Evolutionary conservation across 2,888 invertebrate species (phyloP).

Genomic region (Rhagophthalmus giganteus): DNA sequence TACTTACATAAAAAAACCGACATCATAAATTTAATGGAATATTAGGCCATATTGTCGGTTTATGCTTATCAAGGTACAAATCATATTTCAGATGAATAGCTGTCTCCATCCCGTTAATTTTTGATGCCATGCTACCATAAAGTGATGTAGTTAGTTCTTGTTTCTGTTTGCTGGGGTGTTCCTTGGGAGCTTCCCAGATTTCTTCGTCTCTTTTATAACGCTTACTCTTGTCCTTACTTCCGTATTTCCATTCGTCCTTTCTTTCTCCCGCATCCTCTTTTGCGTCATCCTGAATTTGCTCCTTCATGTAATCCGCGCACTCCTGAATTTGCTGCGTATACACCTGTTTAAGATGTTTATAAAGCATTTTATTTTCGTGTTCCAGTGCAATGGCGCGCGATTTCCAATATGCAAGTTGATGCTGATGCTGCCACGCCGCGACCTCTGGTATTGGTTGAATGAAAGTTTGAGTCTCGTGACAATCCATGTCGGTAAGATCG

Average conservation of each 20-base stretch:
- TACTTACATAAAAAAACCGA: too few relatives aligned
- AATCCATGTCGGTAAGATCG: conserved; percentile 43
- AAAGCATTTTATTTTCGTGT: conserved; percentile 62
- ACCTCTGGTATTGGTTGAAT: conserved; percentile 39
- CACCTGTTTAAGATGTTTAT: conserved; percentile 56
- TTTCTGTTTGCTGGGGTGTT: conserved; percentile 30
- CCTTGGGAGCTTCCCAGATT: conserved; percentile 13
- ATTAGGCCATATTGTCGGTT: conserved; percentile 72
- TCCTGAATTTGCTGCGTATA: conserved; percentile 45
- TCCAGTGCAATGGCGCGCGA: conserved; percentile 61
- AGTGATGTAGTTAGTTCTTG: conserved; percentile 57
- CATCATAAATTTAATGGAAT: conserved; percentile 45
- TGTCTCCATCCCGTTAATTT: conserved; percentile 74
- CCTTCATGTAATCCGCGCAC: conserved; percentile 22
- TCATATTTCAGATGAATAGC: conserved; percentile 69
- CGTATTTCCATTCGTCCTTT: too few relatives aligned
- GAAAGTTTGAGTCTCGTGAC: background rate
- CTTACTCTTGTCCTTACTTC: too few relatives aligned
- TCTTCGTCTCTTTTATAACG: conserved; percentile 40
- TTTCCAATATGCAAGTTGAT: conserved; percentile 66
- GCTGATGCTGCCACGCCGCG: conserved; percentile 58
- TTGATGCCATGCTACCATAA: conserved; percentile 68
- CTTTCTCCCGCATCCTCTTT: too few relatives aligned
- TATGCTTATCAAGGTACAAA: conserved; percentile 61
- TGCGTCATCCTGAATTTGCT: conserved; percentile 26